Base-by-base conservation (phyloP, 2,888 invertebrate species). In the Mythimna ferrago region DNA sequence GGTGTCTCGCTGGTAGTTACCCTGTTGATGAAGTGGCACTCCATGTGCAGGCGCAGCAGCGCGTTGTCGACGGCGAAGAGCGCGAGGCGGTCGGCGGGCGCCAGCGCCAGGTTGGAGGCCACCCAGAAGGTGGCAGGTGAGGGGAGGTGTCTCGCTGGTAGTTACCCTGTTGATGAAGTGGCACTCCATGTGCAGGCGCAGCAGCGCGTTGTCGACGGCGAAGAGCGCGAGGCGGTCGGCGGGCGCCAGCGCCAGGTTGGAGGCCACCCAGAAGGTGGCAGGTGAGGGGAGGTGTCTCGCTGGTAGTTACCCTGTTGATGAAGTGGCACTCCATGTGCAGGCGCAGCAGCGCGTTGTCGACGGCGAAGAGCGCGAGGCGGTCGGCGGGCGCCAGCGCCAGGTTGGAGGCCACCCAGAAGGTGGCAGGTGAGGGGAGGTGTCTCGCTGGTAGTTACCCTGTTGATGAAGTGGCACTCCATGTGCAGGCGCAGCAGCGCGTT, bases 371-470 rank as follows among this genome's bases (percentile, higher is more conserved):
- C 84, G 92, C 91, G 14, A 94, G 91, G 0, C 95, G 91, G 89
- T 94, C 95, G 79, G 92, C 91, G 83, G 87, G 78, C 72, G 92
- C 71, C 87, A 95, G 91, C 88, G 93, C 83, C 89, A 96, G 89
- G 92, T 96, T 95, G 58, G 94, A 93, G 70, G 95, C 95, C 89
- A 92, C 93, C 95, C 95, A 96, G 92, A 94, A 96, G 80, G 96
- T 32, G 32, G 32, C 3, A 32, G 32, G 32, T 32, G 32, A 32
- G 32, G 32, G 19, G 16, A 48, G 14, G 16, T 48, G 48, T 48
- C 14, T 16, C 16, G 51, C 19, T 7, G 51, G 19, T 51, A n/a
- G 51, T 67, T 71, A 94, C 93, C 91, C 83, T 58, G 26, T 78
- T 75, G 73, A 94, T 91, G 89, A 93, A 86, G 72, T 85, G 81